Percentiles rank a stretch among this genome's conserved stretches.
Evolutionary conservation across 2,888 invertebrate genomes (phyloP).

Genomic region (Nudaria mundana): DNA sequence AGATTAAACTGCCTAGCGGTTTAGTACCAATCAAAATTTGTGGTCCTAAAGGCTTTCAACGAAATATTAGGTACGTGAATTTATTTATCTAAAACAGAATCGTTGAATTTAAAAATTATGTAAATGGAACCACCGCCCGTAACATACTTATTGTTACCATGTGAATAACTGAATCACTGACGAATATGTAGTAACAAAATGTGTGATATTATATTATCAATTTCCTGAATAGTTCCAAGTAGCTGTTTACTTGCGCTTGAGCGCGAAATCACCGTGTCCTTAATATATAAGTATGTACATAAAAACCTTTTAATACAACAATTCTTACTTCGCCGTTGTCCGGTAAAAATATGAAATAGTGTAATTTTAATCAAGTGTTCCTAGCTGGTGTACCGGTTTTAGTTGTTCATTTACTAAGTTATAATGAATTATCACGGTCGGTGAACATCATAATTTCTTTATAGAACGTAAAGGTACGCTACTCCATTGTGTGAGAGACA

Average conservation of each 20-base stretch:
- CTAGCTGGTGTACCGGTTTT: background rate
- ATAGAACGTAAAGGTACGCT: background rate
- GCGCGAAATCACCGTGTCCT: too few species aligned
- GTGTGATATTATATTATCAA: background rate
- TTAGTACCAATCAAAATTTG: conserved; percentile 3
- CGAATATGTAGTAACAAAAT: conserved; percentile 1
- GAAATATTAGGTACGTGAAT: conserved; percentile 13
- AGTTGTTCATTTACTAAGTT: background rate
- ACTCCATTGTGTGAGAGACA: too few species aligned
- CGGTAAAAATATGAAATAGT: too few species aligned
- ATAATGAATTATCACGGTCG: background rate
- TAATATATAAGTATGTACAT: too few species aligned
- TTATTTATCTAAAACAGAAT: background rate
- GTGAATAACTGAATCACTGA: background rate
- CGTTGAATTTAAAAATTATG: background rate
- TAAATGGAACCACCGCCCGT: background rate
- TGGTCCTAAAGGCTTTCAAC: conserved; percentile 11
- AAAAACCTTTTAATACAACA: too few species aligned
- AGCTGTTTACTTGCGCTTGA: too few species aligned
- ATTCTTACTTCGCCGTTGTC: too few species aligned
- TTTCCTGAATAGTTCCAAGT: background rate
- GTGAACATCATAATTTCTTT: conserved; percentile 1
- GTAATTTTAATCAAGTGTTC: background rate
- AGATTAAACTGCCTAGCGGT: conserved; percentile 4
- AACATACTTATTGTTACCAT: background rate